Base-by-base conservation (phyloP, 2,797 vertebrate genomes). In the Apogon talboti region DNA sequence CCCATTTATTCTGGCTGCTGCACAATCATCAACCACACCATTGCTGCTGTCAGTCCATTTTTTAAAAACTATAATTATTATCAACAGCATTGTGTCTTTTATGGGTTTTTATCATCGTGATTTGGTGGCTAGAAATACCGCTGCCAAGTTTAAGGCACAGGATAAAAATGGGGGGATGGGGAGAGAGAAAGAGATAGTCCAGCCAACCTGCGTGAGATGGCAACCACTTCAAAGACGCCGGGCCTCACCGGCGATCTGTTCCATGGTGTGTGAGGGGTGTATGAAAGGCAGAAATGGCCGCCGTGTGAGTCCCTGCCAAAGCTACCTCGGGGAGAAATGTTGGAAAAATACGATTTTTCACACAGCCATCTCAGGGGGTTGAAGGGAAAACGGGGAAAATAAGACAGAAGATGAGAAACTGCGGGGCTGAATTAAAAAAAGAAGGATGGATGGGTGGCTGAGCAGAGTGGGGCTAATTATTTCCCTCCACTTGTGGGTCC, bases 201-300 rank as follows among this genome's bases (percentile, higher is more conserved):
- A 89, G 89, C 84, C 89, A 93, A 93, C 91, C 91, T 90, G 91
- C 82, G 57, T 88, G 89, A 90, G 87, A 93, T 93, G 91, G 93
- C 91, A 93, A 83, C 75, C 75, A 90, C 93, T 94, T 94, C 93
- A 95, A 93, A 94, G 92, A 86, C 19, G 61, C 53, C 49, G 59
- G 83, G 78, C 86, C 70, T 79, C 82, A 91, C 76, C 67, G 84
- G 87, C 89, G 89, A 91, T 92, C 90, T 91, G 89, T 90, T 92
- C 90, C 89, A 82, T 63, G 83, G 85, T 66, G 84, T 86, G 89
- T 88, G 85, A 92, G 89, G 87, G 88, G 83, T 85, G 81, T 92
- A 90, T 94, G 91, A 94, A 94, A 94, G 92, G 90, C 90, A 91
- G 83, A 90, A 89, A 91, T 88, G 89, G 92, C 87, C 91, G 87